Base-by-base conservation (phyloP, 2,888 invertebrate species). In the Saturnia japonica region DNA sequence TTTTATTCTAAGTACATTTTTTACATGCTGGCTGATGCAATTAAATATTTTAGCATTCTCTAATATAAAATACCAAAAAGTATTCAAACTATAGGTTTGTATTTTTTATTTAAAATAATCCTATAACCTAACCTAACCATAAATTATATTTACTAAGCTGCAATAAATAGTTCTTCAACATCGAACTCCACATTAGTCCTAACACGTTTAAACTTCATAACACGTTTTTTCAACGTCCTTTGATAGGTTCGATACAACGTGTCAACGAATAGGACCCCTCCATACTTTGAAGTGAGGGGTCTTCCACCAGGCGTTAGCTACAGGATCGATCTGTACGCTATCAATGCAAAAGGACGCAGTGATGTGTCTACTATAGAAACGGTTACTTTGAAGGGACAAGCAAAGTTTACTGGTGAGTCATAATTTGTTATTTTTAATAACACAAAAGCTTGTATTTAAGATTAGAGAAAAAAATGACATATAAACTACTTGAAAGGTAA, bases 261-360 rank as follows among this genome's bases (percentile, higher is more conserved):
- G 11, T 95, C 96, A 11, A 95, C 95, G 0, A 91, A 95, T 78
- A 91, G 95, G 70, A 95, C 95, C 40, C 96, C 96, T 0, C 96
- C 96, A 0, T 94, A 91, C 81, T 97, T 96, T 91, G 95, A 95
- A 83, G 95, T 96, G 71, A 95, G 95, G 75, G 96, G 96, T 51
- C 94, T 96, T 71, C 96, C 97, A 76, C 95, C 96, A 7, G 97
- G 97, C 45, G 95, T 95, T 76, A 97, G 96, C 87, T 97, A 96
- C 94, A 95, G 97, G 79, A 96, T 98, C 80, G 96, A 97, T 85
- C 91, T 98, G 77, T 98, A 97, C 85, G 97, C 98, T 6, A 96
- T 97, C 82, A 98, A 98, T 90, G 97, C 97, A 69, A 98, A 98
- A 86, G 98, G 98, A 67, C 94, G 96, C 72, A 97, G 97, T 81